Percentiles rank a stretch among this genome's conserved stretches.
Evolutionary conservation across 1,140 invertebrate species (phyloP).

Genomic region (Drosophila auraria): DNA sequence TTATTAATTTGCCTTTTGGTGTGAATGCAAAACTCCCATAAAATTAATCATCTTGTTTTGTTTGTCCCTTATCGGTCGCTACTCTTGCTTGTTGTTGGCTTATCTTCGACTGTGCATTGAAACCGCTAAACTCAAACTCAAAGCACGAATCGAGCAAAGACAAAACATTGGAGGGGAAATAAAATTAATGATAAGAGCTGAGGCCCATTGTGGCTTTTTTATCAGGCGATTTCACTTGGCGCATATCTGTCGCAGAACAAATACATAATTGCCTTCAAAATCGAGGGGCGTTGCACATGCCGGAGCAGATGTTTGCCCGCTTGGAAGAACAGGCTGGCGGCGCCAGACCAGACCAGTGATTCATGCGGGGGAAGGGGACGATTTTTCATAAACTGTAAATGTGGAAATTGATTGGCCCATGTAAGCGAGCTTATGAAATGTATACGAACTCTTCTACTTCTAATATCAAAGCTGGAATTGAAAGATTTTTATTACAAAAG

Average conservation of each 20-base stretch:
- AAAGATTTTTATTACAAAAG: not conserved
- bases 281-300: conserved; percentile 45
- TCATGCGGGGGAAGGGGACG: conserved; percentile 17
- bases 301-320: conserved; percentile 35
- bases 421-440: conserved; percentile 10
- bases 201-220: conserved; percentile 8
- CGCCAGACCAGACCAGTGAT: conserved; percentile 24
- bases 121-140: conserved; percentile 12
- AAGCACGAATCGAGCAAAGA: conserved; percentile 7
- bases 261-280: conserved; percentile 18
- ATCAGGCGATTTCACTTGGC: conserved; percentile 9
- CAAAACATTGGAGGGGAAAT: conserved; percentile 14
- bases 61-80: conserved; percentile 20
- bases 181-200: conserved; percentile 31
- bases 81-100: conserved; percentile 18
- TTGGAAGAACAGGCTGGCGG: conserved; percentile 1
- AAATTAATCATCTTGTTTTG: conserved; percentile 34
- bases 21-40: conserved; percentile 2
- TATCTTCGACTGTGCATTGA: conserved; percentile 15
- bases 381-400: conserved; percentile 37
- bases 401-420: conserved; percentile 39
- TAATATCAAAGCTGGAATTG: not conserved
- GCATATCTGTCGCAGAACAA: conserved; percentile 23
- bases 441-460: not conserved
- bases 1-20: not conserved